A percentile compares a stretch with the other conserved stretches of the same genome.
Conservation (phyloP, 2,113 vertebrate species). For the Riparia riparia region DNA sequence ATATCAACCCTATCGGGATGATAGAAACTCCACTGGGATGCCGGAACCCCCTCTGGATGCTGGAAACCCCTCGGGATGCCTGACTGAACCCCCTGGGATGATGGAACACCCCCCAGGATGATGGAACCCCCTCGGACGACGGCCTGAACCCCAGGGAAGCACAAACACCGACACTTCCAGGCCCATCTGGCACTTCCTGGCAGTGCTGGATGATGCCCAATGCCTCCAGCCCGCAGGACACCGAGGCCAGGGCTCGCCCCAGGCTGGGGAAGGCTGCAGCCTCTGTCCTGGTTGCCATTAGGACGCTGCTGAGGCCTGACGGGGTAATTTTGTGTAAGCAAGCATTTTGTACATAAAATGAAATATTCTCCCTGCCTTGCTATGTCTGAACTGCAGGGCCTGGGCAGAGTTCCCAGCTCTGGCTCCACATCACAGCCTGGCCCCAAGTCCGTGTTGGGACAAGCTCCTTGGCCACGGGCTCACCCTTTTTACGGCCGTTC, state of each 20-base stretch:
- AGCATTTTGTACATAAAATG: not conserved
- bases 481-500: slow-evolving; percentile 9
- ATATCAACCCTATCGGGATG: no score
- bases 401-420: slow-evolving; percentile 52
- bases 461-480: not conserved
- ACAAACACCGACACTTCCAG: not conserved
- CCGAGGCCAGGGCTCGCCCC: not conserved
- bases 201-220: not conserved
- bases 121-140: not conserved
- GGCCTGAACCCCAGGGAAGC: not conserved
- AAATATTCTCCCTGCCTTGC: not conserved
- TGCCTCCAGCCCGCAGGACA: accelerated
- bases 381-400: not conserved
- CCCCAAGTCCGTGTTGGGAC: slow-evolving; percentile 12
- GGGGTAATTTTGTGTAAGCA: not conserved
- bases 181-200: accelerated
- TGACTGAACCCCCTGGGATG: not conserved
- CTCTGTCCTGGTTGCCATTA: not conserved
- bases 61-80: not conserved
- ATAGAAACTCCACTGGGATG: not conserved
- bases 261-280: not conserved
- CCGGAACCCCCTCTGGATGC: accelerated
- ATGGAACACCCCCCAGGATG: accelerated
- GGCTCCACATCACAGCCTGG: slow-evolving; percentile 54
- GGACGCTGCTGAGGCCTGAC: not conserved